Evolutionary conservation across 2,113 vertebrate species (phyloP).

Genomic region (Grammomys surdaster): DNA sequence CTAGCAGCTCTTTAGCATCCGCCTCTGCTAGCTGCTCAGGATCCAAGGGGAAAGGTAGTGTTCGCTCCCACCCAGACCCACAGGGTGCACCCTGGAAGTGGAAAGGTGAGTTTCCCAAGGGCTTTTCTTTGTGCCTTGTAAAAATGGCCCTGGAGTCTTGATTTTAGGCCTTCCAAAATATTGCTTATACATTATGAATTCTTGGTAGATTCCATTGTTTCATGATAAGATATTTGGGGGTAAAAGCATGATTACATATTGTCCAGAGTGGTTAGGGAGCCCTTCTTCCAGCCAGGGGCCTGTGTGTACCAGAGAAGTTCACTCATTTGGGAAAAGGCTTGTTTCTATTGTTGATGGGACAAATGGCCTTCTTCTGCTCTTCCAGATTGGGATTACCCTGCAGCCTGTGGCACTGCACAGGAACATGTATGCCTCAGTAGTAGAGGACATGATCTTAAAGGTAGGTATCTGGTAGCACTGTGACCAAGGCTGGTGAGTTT

Average conservation of each 20-base stretch:
- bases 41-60: not conserved
- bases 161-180: not conserved
- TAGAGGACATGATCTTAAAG: conserved; percentile 98
- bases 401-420: conserved; percentile 95
- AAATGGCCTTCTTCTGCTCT: conserved; percentile 11
- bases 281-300: not conserved
- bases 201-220: not conserved
- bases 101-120: too few relatives aligned
- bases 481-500: not conserved
- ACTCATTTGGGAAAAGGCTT: not conserved
- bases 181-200: not conserved
- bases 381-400: conserved; percentile 95
- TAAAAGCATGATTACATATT: not conserved
- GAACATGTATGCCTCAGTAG: conserved; percentile 93
- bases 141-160: not conserved
- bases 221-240: not conserved
- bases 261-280: not conserved
- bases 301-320: not conserved
- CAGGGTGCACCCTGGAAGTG: not conserved
- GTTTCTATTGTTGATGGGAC: not conserved
- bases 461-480: conserved; percentile 82
- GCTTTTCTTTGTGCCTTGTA: not conserved
- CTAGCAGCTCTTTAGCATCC: not conserved
- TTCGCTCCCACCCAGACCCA: not conserved
- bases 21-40: not conserved